phyloP scores from a whole-genome alignment of 2,888 invertebrate genomes.

The Eilema caniola region DNA sequence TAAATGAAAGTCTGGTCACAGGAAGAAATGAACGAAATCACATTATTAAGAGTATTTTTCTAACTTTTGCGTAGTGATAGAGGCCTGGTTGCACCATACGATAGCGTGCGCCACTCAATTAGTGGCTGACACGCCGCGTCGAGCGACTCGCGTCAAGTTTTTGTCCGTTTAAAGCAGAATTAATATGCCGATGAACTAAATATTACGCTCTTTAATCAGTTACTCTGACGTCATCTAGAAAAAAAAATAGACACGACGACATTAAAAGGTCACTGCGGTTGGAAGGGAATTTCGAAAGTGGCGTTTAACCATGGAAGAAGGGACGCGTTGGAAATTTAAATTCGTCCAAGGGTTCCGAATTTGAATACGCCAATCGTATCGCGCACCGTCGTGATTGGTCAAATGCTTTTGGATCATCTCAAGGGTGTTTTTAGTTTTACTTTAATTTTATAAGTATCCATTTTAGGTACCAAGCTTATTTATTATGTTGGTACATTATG shows the following conservation, averaged over 20 bases:
- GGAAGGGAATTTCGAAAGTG: constrained; percentile 55
- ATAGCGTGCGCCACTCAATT: constrained; percentile 84
- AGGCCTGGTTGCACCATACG: constrained; percentile 68
- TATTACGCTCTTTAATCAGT: constrained; percentile 70
- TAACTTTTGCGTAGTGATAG: constrained; percentile 64
- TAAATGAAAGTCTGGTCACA: constrained; percentile 45
- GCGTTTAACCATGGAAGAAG: constrained; percentile 43
- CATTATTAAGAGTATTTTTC: constrained; percentile 62
- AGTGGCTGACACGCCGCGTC: constrained; percentile 76
- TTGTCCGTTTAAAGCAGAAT: constrained; percentile 76
- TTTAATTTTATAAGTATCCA: constrained; percentile 19
- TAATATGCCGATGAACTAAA: constrained; percentile 78
- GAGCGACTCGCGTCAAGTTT: constrained; percentile 74
- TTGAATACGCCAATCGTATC: constrained; percentile 73
- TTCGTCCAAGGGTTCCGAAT: constrained; percentile 66
- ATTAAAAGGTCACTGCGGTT: constrained; percentile 51
- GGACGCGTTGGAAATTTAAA: constrained; percentile 60
- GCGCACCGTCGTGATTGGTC: constrained; percentile 64
- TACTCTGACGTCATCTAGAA: constrained; percentile 49
- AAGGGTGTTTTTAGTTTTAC: constrained; percentile 51
- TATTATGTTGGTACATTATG: neutral
- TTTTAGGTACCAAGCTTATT: constrained; percentile 20
- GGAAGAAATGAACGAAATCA: constrained; percentile 56
- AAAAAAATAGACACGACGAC: constrained; percentile 27
- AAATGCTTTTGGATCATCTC: constrained; percentile 39